Evolutionary conservation across 2,113 vertebrate species (phyloP), one percentile per base, ranked within the genome.

Genomic region (Bubo scandiacus): DNA sequence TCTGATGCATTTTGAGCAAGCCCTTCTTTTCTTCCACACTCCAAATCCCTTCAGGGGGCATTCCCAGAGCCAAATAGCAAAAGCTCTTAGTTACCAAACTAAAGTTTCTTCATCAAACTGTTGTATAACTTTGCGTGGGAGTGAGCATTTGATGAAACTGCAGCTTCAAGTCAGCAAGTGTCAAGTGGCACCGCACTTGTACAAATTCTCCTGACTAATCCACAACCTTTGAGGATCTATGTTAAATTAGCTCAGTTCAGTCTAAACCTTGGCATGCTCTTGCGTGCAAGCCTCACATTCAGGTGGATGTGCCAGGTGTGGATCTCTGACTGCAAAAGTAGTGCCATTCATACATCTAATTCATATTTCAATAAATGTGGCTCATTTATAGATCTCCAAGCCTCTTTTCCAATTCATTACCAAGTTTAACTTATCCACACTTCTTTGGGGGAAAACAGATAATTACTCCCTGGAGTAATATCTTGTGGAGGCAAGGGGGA

Each of bases 171-270:
- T 47, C 57, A 51, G n/a, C 29, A 81, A 88, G 59, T 3, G 36
- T 59, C 43, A 81, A 88, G 59, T 3, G 36, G 59, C 43, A 40
- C 8, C 1, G 0, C 2, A 0, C n/a, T 59, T 38, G 10, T 26
- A 65, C 21, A 89, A 40, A 65, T 59, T 79, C 57, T 66, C 52
- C 29, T 63, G 34, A 19, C 29, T 57, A 45, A 47, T 16, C 43
- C 32, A 40, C 3, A 4, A 11, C 8, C 23, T 43, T 63, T 55
- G 42, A 73, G 36, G 25, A n/a, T 62, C 26, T 71, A 3, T 10
- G 10, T 72, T 68, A 62, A 81, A 66, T 73, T 58, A 62, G 6
- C 22, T 89, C 45, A 16, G 19, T 25, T 80, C 27, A 38, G 25
- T 42, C 40, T 36, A 81, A 79, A 82, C 8, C 19, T 66, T 77